A percentile compares a stretch with the other conserved stretches of the same genome.
Evolutionary conservation across 2,797 vertebrate species (phyloP).

Genomic region (Dryobates pubescens): DNA sequence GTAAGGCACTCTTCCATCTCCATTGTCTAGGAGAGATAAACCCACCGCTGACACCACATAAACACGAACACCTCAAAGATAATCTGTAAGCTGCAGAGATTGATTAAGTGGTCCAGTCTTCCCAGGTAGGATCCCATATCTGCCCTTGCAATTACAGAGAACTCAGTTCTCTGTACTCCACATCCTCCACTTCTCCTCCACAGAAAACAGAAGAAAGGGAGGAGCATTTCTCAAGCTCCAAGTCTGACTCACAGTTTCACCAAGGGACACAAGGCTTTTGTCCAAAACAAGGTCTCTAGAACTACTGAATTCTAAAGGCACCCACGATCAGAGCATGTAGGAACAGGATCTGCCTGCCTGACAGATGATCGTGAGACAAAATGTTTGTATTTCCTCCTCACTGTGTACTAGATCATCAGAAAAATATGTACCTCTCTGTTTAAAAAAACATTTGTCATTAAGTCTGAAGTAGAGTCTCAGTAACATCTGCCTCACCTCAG

Average conservation of each 20-base stretch:
- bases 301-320: neutral
- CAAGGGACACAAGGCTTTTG: neutral
- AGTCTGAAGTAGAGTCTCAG: neutral
- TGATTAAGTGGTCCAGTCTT: neutral
- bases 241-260: neutral
- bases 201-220: neutral
- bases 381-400: neutral
- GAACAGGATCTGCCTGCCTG: neutral
- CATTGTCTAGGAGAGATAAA: neutral
- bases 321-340: neutral
- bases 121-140: neutral
- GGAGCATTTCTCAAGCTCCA: neutral
- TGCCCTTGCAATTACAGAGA: neutral
- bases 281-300: neutral
- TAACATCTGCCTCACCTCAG: neutral
- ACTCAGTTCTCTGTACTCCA: fast-evolving
- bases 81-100: neutral
- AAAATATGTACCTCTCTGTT: neutral
- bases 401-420: neutral
- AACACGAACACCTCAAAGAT: neutral
- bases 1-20: neutral
- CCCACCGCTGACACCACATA: neutral
- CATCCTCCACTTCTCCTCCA: neutral
- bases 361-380: neutral
- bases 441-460: neutral